phyloP scores from a whole-genome alignment of 2,888 invertebrate species.

The Nomada fabriciana region DNA sequence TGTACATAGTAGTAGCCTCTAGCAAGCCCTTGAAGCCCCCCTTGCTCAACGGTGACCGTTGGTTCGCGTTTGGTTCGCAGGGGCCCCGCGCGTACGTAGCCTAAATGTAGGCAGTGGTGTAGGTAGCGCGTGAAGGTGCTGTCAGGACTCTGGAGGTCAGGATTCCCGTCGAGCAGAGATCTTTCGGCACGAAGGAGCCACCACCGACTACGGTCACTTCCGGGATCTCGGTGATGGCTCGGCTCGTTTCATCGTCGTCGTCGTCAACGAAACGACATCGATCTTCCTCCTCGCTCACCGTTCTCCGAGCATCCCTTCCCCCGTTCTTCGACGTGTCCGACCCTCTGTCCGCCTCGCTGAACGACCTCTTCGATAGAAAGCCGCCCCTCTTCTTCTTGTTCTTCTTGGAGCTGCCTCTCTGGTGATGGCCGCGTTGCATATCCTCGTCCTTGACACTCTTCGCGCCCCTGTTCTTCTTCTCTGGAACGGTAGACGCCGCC shows the following conservation, averaged over 20 bases:
- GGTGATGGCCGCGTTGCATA: slow-evolving; percentile 27
- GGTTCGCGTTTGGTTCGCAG: slow-evolving; percentile 57
- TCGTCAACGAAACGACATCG: slow-evolving; percentile 32
- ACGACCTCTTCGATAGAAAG: slow-evolving; percentile 34
- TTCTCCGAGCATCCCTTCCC: slow-evolving; percentile 33
- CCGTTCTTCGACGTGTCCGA: slow-evolving; percentile 7
- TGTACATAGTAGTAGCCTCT: slow-evolving; percentile 80
- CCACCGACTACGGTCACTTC: slow-evolving; percentile 77
- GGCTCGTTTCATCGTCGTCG: slow-evolving; percentile 46
- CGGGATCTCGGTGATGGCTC: slow-evolving; percentile 76
- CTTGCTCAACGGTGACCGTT: slow-evolving; percentile 73
- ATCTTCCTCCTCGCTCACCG: slow-evolving; percentile 61
- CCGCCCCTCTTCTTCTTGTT: slow-evolving; percentile 49
- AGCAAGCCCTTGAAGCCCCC: slow-evolving; percentile 80
- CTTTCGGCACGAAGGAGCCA: slow-evolving; percentile 76
- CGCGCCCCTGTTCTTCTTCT: neutral
- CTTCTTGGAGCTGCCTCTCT: slow-evolving; percentile 44
- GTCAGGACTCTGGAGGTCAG: slow-evolving; percentile 81
- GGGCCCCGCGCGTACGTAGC: slow-evolving; percentile 74
- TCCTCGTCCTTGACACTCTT: slow-evolving; percentile 3
- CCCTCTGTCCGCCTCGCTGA: slow-evolving; percentile 41
- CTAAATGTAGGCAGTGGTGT: slow-evolving; percentile 83
- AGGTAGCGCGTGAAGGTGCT: slow-evolving; percentile 81
- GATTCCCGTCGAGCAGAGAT: slow-evolving; percentile 80
- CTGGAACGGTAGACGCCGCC: neutral